These are phyloP conservation scores for Drepana arcuata DNA, from an alignment of 1,140 invertebrate species.

Conservation along the genomic window DNA sequence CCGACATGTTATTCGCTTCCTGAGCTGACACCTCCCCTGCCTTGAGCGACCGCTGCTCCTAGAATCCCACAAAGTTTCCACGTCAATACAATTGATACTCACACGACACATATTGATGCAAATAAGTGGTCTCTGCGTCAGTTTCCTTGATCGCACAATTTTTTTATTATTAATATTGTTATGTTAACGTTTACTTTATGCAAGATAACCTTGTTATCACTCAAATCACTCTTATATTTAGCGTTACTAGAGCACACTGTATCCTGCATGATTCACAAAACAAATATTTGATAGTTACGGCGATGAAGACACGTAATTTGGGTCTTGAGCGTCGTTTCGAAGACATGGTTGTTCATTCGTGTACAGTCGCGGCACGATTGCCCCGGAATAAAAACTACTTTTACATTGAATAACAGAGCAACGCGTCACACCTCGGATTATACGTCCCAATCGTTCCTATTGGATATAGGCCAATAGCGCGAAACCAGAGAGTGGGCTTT, in stretches of 20 bases:
- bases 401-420: conserved; percentile 47
- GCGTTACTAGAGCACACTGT: conserved; percentile 15
- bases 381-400: conserved; percentile 45
- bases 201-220: conserved; percentile 23
- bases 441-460: conserved; percentile 46
- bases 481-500: conserved; percentile 45
- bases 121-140: no score
- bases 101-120: no score
- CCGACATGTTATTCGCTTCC: conserved; percentile 85
- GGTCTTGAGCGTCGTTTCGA: conserved; percentile 45
- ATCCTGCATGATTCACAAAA: conserved; percentile 27
- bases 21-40: conserved; percentile 87
- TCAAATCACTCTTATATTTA: conserved; percentile 21
- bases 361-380: conserved; percentile 26
- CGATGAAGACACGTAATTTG: conserved; percentile 50
- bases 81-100: no score
- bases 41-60: conserved; percentile 86
- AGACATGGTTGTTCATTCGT: conserved; percentile 38
- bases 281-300: conserved; percentile 56
- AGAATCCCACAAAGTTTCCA: conserved; percentile 31
- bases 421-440: conserved; percentile 51
- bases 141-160: no score
- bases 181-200: conserved; percentile 7
- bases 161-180: no score
- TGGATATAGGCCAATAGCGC: conserved; percentile 65